These are phyloP conservation scores for Condylura cristata DNA, from an alignment of 2,113 vertebrate species.

Conservation along the genomic window DNA sequence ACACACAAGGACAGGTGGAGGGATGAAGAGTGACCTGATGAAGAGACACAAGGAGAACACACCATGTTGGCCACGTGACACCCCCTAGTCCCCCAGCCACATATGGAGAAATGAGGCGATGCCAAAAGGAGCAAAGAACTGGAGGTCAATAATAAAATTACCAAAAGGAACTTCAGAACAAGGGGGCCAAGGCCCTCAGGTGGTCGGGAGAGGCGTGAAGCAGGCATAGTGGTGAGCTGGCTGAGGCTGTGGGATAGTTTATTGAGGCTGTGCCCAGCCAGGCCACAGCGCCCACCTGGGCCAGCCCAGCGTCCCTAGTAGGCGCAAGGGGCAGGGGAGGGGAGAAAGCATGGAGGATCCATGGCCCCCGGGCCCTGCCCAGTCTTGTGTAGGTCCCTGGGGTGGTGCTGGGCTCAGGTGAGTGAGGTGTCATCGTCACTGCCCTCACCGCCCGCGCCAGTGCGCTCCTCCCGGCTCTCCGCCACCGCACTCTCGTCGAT, in stretches of 20 bases:
- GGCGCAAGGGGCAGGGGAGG: neutral
- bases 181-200: neutral
- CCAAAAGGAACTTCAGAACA: slow-evolving; percentile 11
- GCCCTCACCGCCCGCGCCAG: slow-evolving; percentile 86
- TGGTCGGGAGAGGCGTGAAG: neutral
- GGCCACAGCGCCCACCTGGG: slow-evolving; percentile 19
- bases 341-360: slow-evolving; percentile 22
- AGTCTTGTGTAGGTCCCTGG: slow-evolving; percentile 44
- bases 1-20: neutral
- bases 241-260: slow-evolving; percentile 75
- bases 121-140: neutral
- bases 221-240: slow-evolving; percentile 20
- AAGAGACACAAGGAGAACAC: neutral
- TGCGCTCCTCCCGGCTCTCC: slow-evolving; percentile 88
- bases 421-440: slow-evolving; percentile 88
- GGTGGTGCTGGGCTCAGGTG: slow-evolving; percentile 72
- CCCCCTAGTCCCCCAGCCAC: neutral
- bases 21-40: neutral
- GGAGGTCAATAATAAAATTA: neutral
- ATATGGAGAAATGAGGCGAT: neutral
- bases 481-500: slow-evolving; percentile 93
- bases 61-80: neutral
- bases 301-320: slow-evolving; percentile 45
- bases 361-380: neutral
- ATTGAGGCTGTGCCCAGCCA: slow-evolving; percentile 68